phyloP scores from a whole-genome alignment of 2,113 vertebrate genomes.

The Melanostigma gelatinosum region DNA sequence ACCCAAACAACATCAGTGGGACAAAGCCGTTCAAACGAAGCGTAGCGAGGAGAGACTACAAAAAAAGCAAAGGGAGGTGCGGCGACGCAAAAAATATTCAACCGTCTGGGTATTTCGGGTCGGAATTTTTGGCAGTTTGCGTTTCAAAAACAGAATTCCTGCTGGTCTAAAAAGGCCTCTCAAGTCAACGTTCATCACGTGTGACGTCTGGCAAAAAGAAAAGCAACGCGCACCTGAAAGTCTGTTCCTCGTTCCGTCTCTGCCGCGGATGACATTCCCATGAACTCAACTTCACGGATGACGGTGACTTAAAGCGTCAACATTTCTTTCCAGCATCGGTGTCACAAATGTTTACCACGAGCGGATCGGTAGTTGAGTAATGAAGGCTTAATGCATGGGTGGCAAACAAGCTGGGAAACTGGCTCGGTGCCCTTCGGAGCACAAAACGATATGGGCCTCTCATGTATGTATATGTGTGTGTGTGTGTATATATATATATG shows the following conservation, averaged over 20 bases:
- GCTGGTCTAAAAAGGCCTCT: background rate
- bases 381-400: conserved; percentile 37
- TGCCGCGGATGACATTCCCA: background rate
- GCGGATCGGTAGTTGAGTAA: background rate
- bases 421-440: conserved; percentile 30
- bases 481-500: no score
- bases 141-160: background rate
- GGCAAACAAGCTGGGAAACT: conserved; percentile 56
- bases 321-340: conserved; percentile 17
- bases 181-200: background rate
- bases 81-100: background rate
- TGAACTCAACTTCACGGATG: background rate
- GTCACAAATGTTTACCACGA: conserved; percentile 37
- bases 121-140: background rate
- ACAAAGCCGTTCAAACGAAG: conserved; percentile 41
- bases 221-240: background rate
- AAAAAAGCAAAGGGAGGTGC: background rate
- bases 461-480: background rate
- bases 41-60: background rate
- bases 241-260: background rate
- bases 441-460: conserved; percentile 50
- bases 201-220: conserved; percentile 1
- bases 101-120: conserved; percentile 15
- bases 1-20: conserved; percentile 59
- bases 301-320: background rate